Conservation (phyloP, 1,140 invertebrate genomes). For the Microplitis demolitor region DNA sequence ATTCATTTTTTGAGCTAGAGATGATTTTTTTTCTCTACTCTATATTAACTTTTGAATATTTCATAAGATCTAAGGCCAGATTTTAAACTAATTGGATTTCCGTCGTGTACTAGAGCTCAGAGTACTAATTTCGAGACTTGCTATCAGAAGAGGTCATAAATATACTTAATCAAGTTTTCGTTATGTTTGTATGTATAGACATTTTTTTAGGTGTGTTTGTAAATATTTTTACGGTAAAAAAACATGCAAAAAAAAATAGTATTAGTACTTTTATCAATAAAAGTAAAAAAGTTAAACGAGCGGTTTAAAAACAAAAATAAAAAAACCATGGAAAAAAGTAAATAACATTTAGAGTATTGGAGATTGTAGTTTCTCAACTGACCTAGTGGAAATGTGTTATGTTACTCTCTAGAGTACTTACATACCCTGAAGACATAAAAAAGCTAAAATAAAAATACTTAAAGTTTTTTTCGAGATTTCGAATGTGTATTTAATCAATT, state of each 20-base stretch:
- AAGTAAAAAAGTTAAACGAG: neutral
- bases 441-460: too few species aligned
- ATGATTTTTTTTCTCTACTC: neutral
- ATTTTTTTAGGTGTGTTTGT: neutral
- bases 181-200: neutral
- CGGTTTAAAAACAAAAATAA: neutral
- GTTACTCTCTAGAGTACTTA: slow-evolving; percentile 23
- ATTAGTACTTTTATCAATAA: neutral
- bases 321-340: neutral
- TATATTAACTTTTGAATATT: slow-evolving; percentile 4
- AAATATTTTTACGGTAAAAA: too few species aligned
- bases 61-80: slow-evolving; percentile 13
- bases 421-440: too few species aligned
- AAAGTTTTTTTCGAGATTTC: too few species aligned
- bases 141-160: slow-evolving; percentile 10
- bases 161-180: neutral
- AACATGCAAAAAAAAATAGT: too few species aligned
- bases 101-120: slow-evolving; percentile 1
- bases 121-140: slow-evolving; percentile 18
- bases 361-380: slow-evolving; percentile 8
- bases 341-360: neutral
- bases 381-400: slow-evolving; percentile 26
- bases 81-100: slow-evolving; percentile 26
- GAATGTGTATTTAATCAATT: too few species aligned
- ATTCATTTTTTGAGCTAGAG: too few species aligned